These are phyloP conservation scores for Alloscopus bannaensis DNA, from an alignment of 2,888 invertebrate genomes.

Conservation along the genomic window DNA sequence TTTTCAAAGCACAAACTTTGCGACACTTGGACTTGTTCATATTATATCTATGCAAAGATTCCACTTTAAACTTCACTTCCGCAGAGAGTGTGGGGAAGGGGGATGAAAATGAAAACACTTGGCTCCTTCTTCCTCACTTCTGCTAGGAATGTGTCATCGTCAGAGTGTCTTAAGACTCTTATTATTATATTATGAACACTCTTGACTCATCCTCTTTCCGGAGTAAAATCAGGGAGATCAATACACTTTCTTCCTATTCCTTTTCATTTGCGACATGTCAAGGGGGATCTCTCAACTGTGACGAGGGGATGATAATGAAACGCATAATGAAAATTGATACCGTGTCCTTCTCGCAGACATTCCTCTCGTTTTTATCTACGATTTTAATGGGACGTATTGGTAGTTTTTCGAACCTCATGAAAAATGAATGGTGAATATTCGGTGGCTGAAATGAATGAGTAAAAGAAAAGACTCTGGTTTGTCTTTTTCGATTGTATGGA, in stretches of 20 bases:
- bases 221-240: slow-evolving; percentile 20
- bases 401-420: slow-evolving; percentile 11
- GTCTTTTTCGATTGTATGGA: no score
- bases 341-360: no score
- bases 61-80: slow-evolving; percentile 27
- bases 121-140: background rate
- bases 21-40: slow-evolving; percentile 22
- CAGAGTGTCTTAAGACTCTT: background rate
- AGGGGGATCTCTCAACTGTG: background rate
- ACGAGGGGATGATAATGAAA: slow-evolving; percentile 37
- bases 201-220: slow-evolving; percentile 32
- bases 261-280: slow-evolving; percentile 20
- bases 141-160: slow-evolving; percentile 25
- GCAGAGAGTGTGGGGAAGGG: slow-evolving; percentile 6
- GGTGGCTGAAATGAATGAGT: slow-evolving; percentile 42
- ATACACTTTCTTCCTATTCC: no score
- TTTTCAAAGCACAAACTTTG: slow-evolving; percentile 12
- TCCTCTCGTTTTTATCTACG: no score
- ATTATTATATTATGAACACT: background rate
- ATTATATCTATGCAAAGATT: background rate
- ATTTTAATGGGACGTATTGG: background rate
- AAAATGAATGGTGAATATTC: slow-evolving; percentile 28
- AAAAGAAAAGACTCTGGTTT: no score
- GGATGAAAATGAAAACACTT: slow-evolving; percentile 31
- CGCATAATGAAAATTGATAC: slow-evolving; percentile 36